Percentiles rank a stretch among this genome's conserved stretches.
Conservation (phyloP, 2,797 vertebrate genomes). For the Myotis vivesi region DNA sequence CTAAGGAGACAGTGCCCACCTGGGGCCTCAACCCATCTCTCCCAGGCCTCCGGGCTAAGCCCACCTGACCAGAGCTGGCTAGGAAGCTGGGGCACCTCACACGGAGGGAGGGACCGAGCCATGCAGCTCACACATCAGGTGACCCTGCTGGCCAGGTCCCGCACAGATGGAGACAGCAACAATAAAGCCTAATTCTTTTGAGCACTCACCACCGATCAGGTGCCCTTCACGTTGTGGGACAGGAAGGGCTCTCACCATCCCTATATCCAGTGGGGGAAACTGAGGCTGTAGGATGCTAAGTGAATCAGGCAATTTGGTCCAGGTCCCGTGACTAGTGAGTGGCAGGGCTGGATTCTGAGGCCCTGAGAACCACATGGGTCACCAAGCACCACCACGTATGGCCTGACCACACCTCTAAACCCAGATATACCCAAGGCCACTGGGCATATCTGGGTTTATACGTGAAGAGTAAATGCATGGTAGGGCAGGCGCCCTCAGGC, state of each 20-base stretch:
- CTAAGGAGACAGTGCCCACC: not conserved
- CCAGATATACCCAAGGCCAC: not conserved
- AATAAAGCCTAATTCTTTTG: slow-evolving; percentile 44
- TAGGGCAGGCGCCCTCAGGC: not conserved
- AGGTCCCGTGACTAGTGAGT: not conserved
- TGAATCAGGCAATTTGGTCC: not conserved
- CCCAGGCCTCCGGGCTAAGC: not conserved
- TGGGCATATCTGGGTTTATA: not conserved
- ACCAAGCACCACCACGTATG: not conserved
- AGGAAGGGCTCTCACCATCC: not conserved
- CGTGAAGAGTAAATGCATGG: not conserved
- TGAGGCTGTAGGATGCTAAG: not conserved
- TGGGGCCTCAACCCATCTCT: not conserved
- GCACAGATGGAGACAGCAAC: not conserved
- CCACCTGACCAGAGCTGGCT: not conserved
- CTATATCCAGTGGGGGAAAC: not conserved
- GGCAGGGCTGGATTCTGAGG: not conserved
- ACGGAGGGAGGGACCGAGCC: not conserved
- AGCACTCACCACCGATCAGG: not conserved
- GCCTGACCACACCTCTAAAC: not conserved
- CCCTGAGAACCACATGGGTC: not conserved
- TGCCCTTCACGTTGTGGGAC: not conserved
- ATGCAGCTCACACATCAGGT: fast-evolving
- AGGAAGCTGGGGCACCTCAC: not conserved
- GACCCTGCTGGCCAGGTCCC: not conserved